A percentile compares a stretch with the other conserved stretches of the same genome.
Evolutionary conservation across 2,888 invertebrate genomes (phyloP).

Genomic region (Acanthococcus lagerstroemiae): DNA sequence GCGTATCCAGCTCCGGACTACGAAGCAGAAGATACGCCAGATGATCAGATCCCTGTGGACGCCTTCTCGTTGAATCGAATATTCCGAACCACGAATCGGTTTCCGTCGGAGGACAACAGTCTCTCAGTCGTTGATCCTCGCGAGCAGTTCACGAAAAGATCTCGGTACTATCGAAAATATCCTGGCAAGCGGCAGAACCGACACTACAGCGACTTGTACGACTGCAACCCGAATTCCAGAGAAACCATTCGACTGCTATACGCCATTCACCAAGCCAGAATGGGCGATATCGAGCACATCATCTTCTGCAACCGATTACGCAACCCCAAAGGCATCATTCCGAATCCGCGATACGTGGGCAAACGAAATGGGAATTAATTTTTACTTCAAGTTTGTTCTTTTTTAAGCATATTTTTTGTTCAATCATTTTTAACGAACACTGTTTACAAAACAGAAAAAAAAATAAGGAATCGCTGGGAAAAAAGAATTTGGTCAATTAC

Average conservation of each 20-base stretch:
- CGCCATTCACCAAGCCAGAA: slow-evolving; percentile 24
- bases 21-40: neutral
- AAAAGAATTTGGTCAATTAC: neutral
- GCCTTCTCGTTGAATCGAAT: neutral
- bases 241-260: slow-evolving; percentile 17
- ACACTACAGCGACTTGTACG: slow-evolving; percentile 18
- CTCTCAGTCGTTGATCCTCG: neutral
- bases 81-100: neutral
- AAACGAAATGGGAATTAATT: slow-evolving; percentile 11
- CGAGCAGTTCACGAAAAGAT: slow-evolving; percentile 1
- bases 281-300: slow-evolving; percentile 19
- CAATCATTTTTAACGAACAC: neutral
- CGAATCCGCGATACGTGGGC: slow-evolving; percentile 23
- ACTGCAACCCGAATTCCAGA: slow-evolving; percentile 17
- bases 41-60: neutral
- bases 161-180: slow-evolving; percentile 17
- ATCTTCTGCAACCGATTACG: slow-evolving; percentile 23
- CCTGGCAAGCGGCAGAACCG: slow-evolving; percentile 20
- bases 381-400: neutral
- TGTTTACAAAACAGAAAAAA: neutral
- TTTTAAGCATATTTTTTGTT: neutral
- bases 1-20: neutral
- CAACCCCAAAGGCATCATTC: slow-evolving; percentile 19
- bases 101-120: too few species aligned
- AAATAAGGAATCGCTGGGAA: neutral